Percentiles rank a stretch among this genome's conserved stretches.
These are phyloP conservation scores for Stenolophus ochropezus DNA, from an alignment of 2,888 invertebrate species.

Conservation along the genomic window DNA sequence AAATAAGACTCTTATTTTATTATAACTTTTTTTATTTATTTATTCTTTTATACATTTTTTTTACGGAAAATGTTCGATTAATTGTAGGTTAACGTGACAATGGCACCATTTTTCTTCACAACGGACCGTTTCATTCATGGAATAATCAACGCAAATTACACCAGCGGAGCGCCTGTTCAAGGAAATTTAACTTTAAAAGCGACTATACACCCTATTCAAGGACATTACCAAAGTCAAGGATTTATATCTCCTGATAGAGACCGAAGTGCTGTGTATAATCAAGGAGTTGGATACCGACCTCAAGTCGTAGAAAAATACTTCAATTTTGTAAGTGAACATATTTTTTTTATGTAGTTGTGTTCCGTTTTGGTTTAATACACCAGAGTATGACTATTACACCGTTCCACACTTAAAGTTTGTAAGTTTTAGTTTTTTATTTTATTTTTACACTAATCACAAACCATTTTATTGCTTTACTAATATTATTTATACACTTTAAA, in stretches of 20 bases:
- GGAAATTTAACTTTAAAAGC: slow-evolving; percentile 93
- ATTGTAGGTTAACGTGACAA: slow-evolving; percentile 92
- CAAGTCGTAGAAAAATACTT: slow-evolving; percentile 79
- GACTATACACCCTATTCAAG: slow-evolving; percentile 81
- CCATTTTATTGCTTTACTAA: background rate
- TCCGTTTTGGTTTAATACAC: slow-evolving; percentile 86
- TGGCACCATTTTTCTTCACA: slow-evolving; percentile 95
- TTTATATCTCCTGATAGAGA: slow-evolving; percentile 23
- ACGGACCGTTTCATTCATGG: slow-evolving; percentile 90
- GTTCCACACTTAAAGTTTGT: slow-evolving; percentile 68
- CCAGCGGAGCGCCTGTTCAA: slow-evolving; percentile 91
- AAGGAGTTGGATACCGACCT: slow-evolving; percentile 2
- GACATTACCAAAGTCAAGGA: slow-evolving; percentile 61
- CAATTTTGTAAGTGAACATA: slow-evolving; percentile 79
- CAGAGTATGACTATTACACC: slow-evolving; percentile 74
- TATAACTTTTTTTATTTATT: too few species aligned
- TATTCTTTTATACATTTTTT: too few species aligned
- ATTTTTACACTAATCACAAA: background rate
- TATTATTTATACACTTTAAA: background rate
- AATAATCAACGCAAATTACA: slow-evolving; percentile 94
- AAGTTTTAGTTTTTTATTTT: slow-evolving; percentile 47
- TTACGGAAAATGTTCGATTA: too few species aligned
- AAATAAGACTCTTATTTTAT: too few species aligned
- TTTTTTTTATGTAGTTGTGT: slow-evolving; percentile 65
- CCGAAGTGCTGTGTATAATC: background rate